Evolutionary conservation across 2,113 vertebrate species (phyloP).

Genomic region (Chaetodon trifascialis): DNA sequence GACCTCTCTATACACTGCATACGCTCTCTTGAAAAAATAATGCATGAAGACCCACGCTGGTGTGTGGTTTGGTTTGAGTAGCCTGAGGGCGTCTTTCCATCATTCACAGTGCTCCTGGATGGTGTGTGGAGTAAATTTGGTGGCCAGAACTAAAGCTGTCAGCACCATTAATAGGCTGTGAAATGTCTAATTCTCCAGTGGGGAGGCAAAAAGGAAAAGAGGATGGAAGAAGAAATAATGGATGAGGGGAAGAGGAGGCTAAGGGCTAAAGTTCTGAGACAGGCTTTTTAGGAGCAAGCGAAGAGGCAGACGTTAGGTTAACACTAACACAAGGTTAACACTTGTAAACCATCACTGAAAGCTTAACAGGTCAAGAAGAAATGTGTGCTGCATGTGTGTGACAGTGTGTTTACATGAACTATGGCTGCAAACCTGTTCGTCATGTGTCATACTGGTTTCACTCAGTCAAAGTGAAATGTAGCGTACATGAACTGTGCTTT

Average conservation of each 20-base stretch:
- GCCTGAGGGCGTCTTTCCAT: conserved; percentile 6
- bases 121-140: conserved; percentile 16
- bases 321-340: not conserved
- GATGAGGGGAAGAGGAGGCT: not conserved
- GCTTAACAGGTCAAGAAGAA: not conserved
- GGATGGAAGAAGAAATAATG: conserved; percentile 23
- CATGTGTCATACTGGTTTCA: not conserved
- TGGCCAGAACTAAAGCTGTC: conserved; percentile 43
- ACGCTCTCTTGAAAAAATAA: conserved; percentile 14
- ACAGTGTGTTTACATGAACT: not conserved
- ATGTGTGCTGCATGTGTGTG: not conserved
- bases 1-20: conserved; percentile 8
- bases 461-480: not conserved
- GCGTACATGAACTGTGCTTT: not conserved
- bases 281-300: conserved; percentile 7
- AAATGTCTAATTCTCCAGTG: conserved; percentile 39
- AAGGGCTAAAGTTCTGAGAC: conserved; percentile 11
- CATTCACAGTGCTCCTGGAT: not conserved
- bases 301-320: not conserved
- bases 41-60: conserved; percentile 1
- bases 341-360: not conserved
- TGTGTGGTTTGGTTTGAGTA: conserved; percentile 6
- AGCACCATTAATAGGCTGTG: conserved; percentile 45
- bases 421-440: not conserved
- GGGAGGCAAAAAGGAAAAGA: conserved; percentile 3